Conservation (phyloP, 2,113 vertebrate species). For the Hipposideros armiger region DNA sequence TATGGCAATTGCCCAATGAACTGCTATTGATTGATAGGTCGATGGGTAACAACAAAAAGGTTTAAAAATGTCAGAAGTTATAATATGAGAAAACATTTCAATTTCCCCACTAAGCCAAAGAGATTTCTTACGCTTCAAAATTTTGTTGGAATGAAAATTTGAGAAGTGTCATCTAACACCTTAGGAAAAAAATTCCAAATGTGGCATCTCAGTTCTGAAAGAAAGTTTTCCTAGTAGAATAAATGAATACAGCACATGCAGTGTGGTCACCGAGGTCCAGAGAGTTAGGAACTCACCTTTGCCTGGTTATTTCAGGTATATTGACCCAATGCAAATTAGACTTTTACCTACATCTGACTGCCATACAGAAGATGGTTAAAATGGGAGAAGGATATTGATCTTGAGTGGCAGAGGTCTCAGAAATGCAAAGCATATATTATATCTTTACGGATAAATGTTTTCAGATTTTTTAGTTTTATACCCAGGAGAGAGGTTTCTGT, state of each 20-base stretch:
- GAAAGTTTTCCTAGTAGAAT: constrained; percentile 13
- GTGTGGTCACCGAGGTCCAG: background rate
- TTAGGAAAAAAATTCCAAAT: constrained; percentile 21
- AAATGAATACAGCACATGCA: background rate
- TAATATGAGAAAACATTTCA: background rate
- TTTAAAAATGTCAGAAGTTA: constrained; percentile 24
- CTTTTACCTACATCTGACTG: background rate
- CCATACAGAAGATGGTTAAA: background rate
- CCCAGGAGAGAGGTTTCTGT: too few relatives aligned
- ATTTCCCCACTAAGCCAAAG: constrained; percentile 17
- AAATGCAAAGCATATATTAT: background rate
- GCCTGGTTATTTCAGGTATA: background rate
- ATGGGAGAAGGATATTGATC: background rate
- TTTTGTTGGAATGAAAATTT: constrained; percentile 20
- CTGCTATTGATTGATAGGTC: background rate
- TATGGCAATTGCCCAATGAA: background rate
- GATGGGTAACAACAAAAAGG: background rate
- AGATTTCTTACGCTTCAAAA: constrained; percentile 45
- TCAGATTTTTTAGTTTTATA: too few relatives aligned
- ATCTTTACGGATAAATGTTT: too few relatives aligned
- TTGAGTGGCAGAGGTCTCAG: background rate
- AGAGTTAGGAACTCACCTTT: background rate
- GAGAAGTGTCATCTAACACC: background rate
- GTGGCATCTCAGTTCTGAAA: background rate
- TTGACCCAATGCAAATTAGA: background rate